Percentiles rank a stretch among this genome's conserved stretches.
Conservation (phyloP, 2,888 invertebrate genomes). For the Blastobasis lacticolella region DNA sequence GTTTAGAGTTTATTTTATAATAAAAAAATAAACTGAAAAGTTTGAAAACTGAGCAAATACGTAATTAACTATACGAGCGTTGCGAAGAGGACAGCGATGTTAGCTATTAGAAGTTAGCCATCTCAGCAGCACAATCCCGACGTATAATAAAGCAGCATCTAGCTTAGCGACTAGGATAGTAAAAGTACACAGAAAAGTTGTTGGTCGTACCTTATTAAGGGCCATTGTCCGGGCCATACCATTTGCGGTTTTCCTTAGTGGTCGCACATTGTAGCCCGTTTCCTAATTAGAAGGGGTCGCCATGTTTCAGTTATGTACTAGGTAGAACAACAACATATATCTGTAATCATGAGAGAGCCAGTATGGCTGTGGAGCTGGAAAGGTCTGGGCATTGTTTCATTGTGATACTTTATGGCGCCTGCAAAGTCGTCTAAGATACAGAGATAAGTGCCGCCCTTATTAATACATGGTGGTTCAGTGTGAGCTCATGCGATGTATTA, state of each 20-base stretch:
- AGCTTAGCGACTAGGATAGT: neutral
- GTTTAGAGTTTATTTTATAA: too few species aligned
- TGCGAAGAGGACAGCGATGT: neutral
- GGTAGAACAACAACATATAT: conserved; percentile 1
- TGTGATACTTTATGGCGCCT: neutral
- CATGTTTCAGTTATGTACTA: conserved; percentile 13
- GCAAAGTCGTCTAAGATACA: too few species aligned
- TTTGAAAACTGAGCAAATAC: too few species aligned
- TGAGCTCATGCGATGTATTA: too few species aligned
- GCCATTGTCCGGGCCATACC: conserved; percentile 38
- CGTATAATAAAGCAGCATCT: too few species aligned
- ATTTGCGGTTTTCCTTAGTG: conserved; percentile 45
- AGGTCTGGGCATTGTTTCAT: conserved; percentile 4
- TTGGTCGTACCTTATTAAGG: conserved; percentile 36
- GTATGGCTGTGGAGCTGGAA: conserved; percentile 1
- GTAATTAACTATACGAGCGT: too few species aligned
- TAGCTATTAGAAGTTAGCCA: neutral
- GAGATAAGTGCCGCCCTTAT: too few species aligned
- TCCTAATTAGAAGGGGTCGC: conserved; percentile 46
- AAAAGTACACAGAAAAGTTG: conserved; percentile 4
- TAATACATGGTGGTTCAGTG: too few species aligned
- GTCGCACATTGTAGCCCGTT: conserved; percentile 36
- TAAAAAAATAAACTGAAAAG: too few species aligned
- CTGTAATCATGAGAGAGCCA: neutral
- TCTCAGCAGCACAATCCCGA: neutral